Conservation (phyloP, 2,888 invertebrate genomes). For the Rhagonycha fulva region DNA sequence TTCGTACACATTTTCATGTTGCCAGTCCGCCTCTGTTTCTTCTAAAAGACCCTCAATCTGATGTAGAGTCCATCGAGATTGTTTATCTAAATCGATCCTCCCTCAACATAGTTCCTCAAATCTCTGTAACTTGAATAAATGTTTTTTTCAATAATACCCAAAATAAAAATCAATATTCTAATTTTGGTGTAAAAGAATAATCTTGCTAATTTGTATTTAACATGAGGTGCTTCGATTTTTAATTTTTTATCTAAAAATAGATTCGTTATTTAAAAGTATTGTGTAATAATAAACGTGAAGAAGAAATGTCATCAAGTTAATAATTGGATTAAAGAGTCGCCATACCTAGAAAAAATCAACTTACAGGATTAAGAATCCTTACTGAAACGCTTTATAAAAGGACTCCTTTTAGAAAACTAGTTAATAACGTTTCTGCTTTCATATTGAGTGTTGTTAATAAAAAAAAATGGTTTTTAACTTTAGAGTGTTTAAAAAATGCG, state of each 20-base stretch:
- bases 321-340: neutral
- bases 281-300: neutral
- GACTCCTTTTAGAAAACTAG: neutral
- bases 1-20: neutral
- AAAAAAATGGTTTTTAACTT: constrained; percentile 82
- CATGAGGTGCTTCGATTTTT: neutral
- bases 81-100: neutral
- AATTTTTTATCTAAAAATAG: neutral
- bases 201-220: neutral
- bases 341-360: neutral
- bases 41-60: neutral
- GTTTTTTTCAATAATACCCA: neutral
- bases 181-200: neutral
- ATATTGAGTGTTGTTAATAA: neutral
- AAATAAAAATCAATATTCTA: neutral
- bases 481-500: constrained; percentile 89
- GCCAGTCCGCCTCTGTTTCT: neutral
- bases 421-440: neutral
- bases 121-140: neutral
- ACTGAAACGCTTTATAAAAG: neutral
- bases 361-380: constrained; percentile 16
- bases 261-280: neutral
- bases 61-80: too few species aligned
- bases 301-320: neutral
- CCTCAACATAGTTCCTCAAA: neutral